These are phyloP conservation scores for Brotogeris chrysoptera DNA, from an alignment of 2,797 vertebrate genomes.

Conservation along the genomic window DNA sequence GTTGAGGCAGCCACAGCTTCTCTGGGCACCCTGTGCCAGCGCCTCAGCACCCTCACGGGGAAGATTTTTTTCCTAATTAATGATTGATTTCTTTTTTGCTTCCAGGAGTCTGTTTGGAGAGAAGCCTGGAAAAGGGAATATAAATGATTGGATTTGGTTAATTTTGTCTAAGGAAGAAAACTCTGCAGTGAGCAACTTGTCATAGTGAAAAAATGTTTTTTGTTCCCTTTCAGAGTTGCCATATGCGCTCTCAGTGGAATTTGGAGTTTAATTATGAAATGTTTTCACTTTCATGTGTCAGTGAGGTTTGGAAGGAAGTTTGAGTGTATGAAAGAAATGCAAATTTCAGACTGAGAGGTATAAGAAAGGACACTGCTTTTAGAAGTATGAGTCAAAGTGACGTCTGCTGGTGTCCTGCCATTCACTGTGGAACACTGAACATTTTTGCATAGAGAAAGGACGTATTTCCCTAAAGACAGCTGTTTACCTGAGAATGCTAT, in stretches of 20 bases:
- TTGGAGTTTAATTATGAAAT: neutral
- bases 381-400: neutral
- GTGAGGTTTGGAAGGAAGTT: neutral
- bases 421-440: neutral
- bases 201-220: fast-evolving
- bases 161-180: neutral
- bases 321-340: neutral
- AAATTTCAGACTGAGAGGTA: neutral
- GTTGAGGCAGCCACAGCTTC: neutral
- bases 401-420: neutral
- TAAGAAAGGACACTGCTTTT: neutral
- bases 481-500: neutral
- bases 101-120: neutral
- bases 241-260: neutral
- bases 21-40: neutral
- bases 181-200: neutral
- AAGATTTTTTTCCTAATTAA: neutral
- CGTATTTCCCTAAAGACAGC: neutral
- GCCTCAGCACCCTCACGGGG: neutral
- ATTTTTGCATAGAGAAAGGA: neutral
- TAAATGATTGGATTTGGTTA: neutral
- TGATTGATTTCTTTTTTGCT: neutral
- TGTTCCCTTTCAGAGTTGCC: neutral
- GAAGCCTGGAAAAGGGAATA: neutral
- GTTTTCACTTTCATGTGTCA: neutral